Conservation (phyloP, 2,797 vertebrate species). For the Darevskia nairensis region DNA sequence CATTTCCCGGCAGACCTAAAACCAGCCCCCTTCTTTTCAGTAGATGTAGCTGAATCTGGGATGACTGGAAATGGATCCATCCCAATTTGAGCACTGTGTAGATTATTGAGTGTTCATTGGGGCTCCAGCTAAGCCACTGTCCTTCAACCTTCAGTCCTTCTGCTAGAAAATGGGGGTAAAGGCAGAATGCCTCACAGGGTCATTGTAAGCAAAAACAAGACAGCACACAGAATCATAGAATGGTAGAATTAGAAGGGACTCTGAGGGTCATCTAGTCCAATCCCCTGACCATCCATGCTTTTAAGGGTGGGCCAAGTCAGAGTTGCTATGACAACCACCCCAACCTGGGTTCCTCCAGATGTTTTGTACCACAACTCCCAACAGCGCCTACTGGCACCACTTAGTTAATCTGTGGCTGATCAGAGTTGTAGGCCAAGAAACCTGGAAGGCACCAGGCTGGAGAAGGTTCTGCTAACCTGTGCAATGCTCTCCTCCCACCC, state of each 20-base stretch:
- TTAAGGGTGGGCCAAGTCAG: background rate
- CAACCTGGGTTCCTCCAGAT: no score
- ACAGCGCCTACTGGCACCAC: no score
- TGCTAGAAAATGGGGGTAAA: background rate
- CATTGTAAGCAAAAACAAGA: background rate
- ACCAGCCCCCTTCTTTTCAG: background rate
- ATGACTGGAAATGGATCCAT: background rate
- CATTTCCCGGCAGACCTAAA: background rate
- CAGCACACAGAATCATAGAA: no score
- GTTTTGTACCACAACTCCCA: no score
- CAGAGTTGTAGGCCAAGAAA: no score
- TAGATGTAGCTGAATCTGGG: background rate
- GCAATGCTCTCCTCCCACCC: background rate
- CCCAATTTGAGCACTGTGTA: background rate
- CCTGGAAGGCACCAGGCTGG: no score
- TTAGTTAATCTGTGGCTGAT: no score
- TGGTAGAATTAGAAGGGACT: no score
- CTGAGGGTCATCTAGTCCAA: no score
- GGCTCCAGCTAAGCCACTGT: background rate
- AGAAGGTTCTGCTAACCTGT: no score
- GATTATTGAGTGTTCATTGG: background rate
- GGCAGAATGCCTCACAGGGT: background rate
- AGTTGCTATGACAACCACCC: background rate
- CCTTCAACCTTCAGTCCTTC: background rate
- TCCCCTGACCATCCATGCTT: no score